phyloP scores from a whole-genome alignment of 2,888 invertebrate genomes.

The Drosophila ochracea region DNA sequence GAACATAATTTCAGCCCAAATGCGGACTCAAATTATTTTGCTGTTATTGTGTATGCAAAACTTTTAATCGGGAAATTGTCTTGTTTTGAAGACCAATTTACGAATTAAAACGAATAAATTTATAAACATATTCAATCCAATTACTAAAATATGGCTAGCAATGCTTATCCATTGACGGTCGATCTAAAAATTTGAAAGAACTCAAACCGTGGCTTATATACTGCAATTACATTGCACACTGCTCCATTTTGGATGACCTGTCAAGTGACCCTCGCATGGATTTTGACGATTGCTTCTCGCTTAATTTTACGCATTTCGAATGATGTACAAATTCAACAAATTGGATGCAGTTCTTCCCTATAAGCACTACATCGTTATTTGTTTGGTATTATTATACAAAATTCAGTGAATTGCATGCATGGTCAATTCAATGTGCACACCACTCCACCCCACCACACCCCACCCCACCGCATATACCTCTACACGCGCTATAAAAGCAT shows the following conservation, averaged over 20 bases:
- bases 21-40: slow-evolving; percentile 6
- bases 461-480: background rate
- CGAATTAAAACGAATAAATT: slow-evolving; percentile 26
- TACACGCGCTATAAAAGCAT: slow-evolving; percentile 7
- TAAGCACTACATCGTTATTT: slow-evolving; percentile 3
- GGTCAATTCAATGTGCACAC: slow-evolving; percentile 7
- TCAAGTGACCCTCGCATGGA: background rate
- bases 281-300: background rate
- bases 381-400: slow-evolving; percentile 9
- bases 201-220: background rate
- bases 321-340: slow-evolving; percentile 22
- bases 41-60: slow-evolving; percentile 1
- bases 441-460: background rate
- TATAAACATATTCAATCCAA: slow-evolving; percentile 13
- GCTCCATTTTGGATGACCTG: background rate
- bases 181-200: background rate
- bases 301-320: slow-evolving; percentile 18
- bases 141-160: slow-evolving; percentile 19
- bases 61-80: background rate
- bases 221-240: background rate
- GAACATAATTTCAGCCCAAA: background rate
- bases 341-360: background rate
- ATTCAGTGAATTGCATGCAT: slow-evolving; percentile 25
- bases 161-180: background rate
- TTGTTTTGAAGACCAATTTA: slow-evolving; percentile 8